A percentile compares a stretch with the other conserved stretches of the same genome.
These are phyloP conservation scores for Alentia gelatinosa DNA, from an alignment of 2,888 invertebrate genomes.

Conservation along the genomic window DNA sequence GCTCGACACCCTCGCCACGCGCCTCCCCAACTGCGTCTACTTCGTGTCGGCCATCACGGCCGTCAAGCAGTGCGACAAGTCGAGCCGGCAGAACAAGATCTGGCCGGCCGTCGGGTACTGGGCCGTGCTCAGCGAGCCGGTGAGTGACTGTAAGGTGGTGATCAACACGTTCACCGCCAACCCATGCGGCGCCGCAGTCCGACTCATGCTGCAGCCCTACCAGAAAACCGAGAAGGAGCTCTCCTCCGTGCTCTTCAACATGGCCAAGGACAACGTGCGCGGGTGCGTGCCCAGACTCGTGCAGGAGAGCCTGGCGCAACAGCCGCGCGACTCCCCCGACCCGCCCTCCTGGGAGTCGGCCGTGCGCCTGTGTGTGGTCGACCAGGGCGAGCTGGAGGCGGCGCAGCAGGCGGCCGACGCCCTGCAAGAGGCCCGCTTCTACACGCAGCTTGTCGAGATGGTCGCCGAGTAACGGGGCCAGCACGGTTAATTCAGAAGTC, in stretches of 20 bases:
- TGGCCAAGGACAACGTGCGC: conserved; percentile 34
- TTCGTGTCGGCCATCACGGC: conserved; percentile 41
- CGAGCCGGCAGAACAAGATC: not conserved
- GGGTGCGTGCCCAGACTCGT: not conserved
- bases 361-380: not conserved
- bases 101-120: conserved; percentile 27
- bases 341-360: not conserved
- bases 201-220: conserved; percentile 48
- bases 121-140: not conserved
- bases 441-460: conserved; percentile 2
- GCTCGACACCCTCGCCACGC: not conserved
- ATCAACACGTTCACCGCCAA: not conserved
- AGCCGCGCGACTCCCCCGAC: not conserved
- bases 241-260: not conserved
- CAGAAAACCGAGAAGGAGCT: conserved; percentile 10
- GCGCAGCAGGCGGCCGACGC: not conserved
- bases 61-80: not conserved
- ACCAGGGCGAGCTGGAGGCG: not conserved
- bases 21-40: not conserved
- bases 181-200: not conserved
- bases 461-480: not conserved
- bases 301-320: not conserved
- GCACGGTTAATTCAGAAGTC: no score
- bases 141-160: not conserved
- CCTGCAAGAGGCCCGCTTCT: conserved; percentile 6